phyloP scores from a whole-genome alignment of 2,113 vertebrate genomes.

The Prunella fulvescens region DNA sequence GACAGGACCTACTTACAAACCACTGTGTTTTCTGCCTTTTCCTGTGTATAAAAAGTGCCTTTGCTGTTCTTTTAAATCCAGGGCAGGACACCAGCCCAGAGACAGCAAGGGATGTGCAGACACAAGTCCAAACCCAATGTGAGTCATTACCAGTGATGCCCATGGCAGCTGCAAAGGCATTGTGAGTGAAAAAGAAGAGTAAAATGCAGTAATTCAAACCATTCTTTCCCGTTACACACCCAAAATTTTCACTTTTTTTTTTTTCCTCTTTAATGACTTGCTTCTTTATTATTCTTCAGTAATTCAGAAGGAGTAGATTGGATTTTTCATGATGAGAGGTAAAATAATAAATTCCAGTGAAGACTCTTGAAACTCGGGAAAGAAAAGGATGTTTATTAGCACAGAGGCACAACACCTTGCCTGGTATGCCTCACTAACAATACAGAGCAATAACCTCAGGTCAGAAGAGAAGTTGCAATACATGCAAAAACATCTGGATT shows the following conservation, averaged over 20 bases:
- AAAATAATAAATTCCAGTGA: not conserved
- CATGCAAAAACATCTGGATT: slow-evolving; percentile 45
- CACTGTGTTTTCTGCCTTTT: not conserved
- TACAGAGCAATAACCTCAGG: slow-evolving; percentile 39
- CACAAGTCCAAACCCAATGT: not conserved
- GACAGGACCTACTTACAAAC: not conserved
- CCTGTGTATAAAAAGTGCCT: not conserved
- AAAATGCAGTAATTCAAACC: not conserved
- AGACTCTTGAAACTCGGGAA: not conserved
- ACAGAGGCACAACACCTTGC: slow-evolving; percentile 38
- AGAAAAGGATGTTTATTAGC: slow-evolving; percentile 58
- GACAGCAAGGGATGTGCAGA: not conserved
- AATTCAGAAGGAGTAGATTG: not conserved
- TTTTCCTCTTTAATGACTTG: not conserved
- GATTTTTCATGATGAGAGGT: fast-evolving
- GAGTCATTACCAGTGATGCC: not conserved
- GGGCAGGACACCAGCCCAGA: not conserved
- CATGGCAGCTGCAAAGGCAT: not conserved
- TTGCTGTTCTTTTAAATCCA: not conserved
- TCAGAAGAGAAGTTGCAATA: slow-evolving; percentile 42
- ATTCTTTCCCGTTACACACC: not conserved
- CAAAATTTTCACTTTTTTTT: not conserved
- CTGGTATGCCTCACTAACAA: slow-evolving; percentile 37
- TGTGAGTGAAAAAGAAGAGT: not conserved
- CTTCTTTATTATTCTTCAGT: too few species aligned